Conservation (phyloP, 1,140 invertebrate genomes). For the Globodera rostochiensis region DNA sequence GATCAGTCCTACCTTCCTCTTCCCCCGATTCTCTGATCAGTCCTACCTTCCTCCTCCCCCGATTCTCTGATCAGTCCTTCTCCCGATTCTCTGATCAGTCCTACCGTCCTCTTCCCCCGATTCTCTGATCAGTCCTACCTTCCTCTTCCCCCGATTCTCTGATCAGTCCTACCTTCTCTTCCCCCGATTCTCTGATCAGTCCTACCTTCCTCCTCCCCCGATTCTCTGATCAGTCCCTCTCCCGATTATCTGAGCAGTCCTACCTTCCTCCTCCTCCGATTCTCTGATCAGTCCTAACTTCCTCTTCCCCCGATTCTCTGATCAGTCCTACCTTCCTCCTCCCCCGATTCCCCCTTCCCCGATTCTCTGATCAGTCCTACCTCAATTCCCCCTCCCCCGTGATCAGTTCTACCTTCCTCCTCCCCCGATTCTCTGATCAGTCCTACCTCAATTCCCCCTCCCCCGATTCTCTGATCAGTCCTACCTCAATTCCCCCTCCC, state of each 20-base stretch:
- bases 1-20: too few species aligned
- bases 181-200: too few species aligned
- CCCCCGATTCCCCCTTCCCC: background rate
- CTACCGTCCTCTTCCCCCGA: too few species aligned
- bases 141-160: too few species aligned
- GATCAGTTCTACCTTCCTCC: background rate
- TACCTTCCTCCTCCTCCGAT: too few species aligned
- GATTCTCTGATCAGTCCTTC: too few species aligned
- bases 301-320: background rate
- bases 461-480: too few species aligned
- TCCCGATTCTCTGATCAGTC: too few species aligned
- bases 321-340: background rate
- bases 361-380: background rate
- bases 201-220: background rate
- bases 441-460: background rate
- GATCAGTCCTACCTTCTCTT: background rate
- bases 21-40: too few species aligned
- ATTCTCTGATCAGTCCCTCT: background rate
- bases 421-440: background rate
- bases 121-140: too few species aligned
- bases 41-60: too few species aligned
- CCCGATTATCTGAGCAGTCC: too few species aligned
- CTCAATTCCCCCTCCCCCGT: background rate
- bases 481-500: background rate
- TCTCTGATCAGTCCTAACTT: background rate